Conservation (phyloP, 2,113 vertebrate species). For the Serinus canaria region DNA sequence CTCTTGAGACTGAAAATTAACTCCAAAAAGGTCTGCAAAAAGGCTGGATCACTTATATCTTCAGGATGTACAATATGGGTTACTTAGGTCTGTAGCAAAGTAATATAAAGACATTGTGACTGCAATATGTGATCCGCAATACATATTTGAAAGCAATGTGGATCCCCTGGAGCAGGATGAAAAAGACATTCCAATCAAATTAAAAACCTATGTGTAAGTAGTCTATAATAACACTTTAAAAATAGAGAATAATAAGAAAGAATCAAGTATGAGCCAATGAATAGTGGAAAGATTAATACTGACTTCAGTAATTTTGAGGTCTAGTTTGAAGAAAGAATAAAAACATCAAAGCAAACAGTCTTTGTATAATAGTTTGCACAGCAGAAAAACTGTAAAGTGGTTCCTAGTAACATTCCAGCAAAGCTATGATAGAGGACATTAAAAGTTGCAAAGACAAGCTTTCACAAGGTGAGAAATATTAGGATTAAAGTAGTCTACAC, state of each 20-base stretch:
- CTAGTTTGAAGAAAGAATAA: neutral
- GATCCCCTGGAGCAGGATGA: neutral
- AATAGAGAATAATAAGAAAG: neutral
- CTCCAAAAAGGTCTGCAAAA: neutral
- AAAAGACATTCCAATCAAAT: neutral
- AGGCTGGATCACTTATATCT: neutral
- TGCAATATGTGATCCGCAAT: neutral
- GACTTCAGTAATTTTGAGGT: neutral
- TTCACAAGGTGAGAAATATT: neutral
- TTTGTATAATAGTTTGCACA: neutral
- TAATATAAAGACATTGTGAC: neutral
- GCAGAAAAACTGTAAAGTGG: neutral
- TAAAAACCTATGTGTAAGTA: neutral
- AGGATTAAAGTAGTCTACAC: neutral
- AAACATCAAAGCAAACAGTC: neutral
- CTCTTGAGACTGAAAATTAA: neutral
- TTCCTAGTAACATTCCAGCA: neutral
- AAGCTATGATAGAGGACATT: neutral
- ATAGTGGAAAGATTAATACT: neutral
- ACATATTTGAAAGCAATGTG: neutral
- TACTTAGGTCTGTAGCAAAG: neutral
- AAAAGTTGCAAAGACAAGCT: neutral
- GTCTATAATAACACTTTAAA: neutral
- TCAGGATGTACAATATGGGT: neutral
- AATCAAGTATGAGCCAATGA: neutral